Evolutionary conservation across 2,113 vertebrate species (phyloP).

Genomic region (Turdus rufiventris): DNA sequence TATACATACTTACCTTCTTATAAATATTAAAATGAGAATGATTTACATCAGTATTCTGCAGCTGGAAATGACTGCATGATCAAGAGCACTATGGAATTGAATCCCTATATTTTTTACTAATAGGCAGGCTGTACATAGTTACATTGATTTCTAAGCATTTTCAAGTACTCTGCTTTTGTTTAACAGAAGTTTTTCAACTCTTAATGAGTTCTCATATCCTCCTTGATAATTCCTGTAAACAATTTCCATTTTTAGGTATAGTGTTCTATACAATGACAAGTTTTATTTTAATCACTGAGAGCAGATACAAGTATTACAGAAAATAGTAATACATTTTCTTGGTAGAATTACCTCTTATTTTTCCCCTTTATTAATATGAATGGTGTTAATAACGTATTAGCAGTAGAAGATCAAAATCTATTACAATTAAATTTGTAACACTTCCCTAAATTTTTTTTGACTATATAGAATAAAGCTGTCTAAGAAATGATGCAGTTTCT

Average conservation of each 20-base stretch:
- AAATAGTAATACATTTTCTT: background rate
- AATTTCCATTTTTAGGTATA: background rate
- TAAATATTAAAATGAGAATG: background rate
- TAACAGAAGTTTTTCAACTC: background rate
- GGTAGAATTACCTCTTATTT: background rate
- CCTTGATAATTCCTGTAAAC: background rate
- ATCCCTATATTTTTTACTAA: background rate
- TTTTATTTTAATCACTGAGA: background rate
- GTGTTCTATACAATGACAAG: background rate
- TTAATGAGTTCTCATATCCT: background rate
- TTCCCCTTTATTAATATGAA: background rate
- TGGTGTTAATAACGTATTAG: background rate
- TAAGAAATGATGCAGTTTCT: background rate
- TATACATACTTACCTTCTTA: background rate
- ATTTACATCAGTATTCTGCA: background rate
- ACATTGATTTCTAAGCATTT: background rate
- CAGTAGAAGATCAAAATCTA: background rate
- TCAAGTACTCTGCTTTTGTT: conserved; percentile 14
- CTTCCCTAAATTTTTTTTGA: background rate
- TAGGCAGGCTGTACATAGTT: background rate
- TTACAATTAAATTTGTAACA: background rate
- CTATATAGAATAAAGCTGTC: background rate
- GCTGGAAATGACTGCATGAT: background rate
- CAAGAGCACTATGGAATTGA: background rate
- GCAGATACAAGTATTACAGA: background rate